Base-by-base conservation (phyloP, 2,113 vertebrate species). In the Lamprotornis superbus region DNA sequence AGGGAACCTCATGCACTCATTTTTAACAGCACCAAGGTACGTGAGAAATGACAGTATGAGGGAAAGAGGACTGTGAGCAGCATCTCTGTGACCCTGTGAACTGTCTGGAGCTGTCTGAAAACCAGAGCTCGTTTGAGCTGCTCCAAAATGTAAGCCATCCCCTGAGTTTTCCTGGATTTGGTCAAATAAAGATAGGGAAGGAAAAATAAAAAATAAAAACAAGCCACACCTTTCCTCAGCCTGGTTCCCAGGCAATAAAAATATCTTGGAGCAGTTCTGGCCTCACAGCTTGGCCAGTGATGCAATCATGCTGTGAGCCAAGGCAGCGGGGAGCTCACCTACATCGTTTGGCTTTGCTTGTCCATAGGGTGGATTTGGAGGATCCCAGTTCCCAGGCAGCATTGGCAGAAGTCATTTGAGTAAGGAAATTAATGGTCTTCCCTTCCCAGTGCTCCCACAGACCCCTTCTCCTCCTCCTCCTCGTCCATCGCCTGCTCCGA, bases 211-310 rank as follows among this genome's bases (percentile, higher is more conserved):
- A 33, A 44, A 12, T 20, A 28, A 42, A 42, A 86, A 33, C 30
- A 53, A 61, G 49, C 30, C 87, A 75, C 91, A 82, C 44, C 76
- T 94, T 94, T 94, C 83, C 69, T 94, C 56, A 92, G 35, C 37
- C 61, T 60, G 10, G 40, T 89, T 92, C 83, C 65, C 91, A 96
- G 59, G 74, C 83, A 92, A 70, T 68, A 94, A 94, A 95, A 86
- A 87, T 89, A 70, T 60, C 91, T 86, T 35, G 40, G 47, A 89
- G 64, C 3, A 1, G 37, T 18, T 8, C 17, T 1, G 1, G 27
- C 68, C 59, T 69, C 2, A 2, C 50, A 86, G 33, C 56, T 77
- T 2, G 0, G 23, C 24, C 77, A 35, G 52, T 68, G 89, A 83
- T 0, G 0, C 35, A 39, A 20, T 24, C 6, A 1, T 30, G 30